Evolutionary conservation across 1,140 invertebrate species (phyloP), one percentile per base, ranked within the genome.

Genomic region (Lepidurus apus): DNA sequence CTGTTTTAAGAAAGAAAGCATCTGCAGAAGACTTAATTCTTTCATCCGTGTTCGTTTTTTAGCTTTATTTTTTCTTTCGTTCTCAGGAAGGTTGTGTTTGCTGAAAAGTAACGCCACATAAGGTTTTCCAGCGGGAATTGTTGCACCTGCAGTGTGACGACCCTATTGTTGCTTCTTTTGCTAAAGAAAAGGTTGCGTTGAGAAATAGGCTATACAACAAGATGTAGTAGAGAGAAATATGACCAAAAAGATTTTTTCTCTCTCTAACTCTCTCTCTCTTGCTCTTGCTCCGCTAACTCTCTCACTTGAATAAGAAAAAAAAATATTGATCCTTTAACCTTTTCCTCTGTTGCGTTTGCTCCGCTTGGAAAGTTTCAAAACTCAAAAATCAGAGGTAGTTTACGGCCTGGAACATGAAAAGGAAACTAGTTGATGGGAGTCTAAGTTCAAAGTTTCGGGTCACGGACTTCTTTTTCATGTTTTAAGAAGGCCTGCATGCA

Each of bases 101-200:
- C 53, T 13, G 9, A 13, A n/a, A 17, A 65, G 6, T n/a, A 65
- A 65, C 21, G 13, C 10, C 45, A 21, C 17, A 65, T 9, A n/a
- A 17, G 45, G 10, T 65, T 65, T 65, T 65, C 53, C 53, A 65
- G 21, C 53, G 53, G 53, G 53, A 65, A 65, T 65, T 65, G 53
- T 65, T 65, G 21, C 53, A 65, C 53, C 53, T 65, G 53, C 53
- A 65, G 53, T 65, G 53, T 65, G 53, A 65, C 53, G 53, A 65
- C 53, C 53, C 53, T 65, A 65, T 65, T 65, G 53, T 21, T 65
- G 53, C 53, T 65, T 7, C 13, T 65, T 65, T 9, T 65, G 53
- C 53, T 65, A 21, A 65, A 65, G 53, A 65, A 65, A 65, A 65
- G 53, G 13, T 65, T 65, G 53, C 53, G 53, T 65, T 65, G 21